These are phyloP conservation scores for Chionomys nivalis DNA, from an alignment of 2,113 vertebrate species.

Conservation along the genomic window DNA sequence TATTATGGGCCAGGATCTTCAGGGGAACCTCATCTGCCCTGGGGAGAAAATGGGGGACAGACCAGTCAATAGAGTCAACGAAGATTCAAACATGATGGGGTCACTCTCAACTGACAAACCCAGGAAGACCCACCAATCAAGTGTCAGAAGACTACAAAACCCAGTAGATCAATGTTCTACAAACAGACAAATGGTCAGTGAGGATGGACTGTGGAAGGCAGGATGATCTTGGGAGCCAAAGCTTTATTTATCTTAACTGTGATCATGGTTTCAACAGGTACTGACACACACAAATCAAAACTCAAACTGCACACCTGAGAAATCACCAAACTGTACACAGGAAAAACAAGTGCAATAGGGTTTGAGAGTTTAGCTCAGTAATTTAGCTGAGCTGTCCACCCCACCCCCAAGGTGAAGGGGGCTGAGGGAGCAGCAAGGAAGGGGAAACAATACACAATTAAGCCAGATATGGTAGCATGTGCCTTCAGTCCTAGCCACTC, in stretches of 20 bases:
- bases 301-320: neutral
- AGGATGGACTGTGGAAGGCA: accelerated
- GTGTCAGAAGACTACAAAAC: neutral
- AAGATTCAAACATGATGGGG: neutral
- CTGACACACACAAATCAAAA: neutral
- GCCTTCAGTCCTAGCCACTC: neutral
- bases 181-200: accelerated
- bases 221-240: accelerated
- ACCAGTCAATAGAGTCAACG: accelerated
- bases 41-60: neutral
- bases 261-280: too few relatives aligned
- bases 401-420: neutral
- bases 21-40: slow-evolving; percentile 97
- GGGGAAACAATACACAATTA: too few relatives aligned
- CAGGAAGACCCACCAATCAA: neutral
- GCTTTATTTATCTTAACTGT: neutral
- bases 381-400: neutral
- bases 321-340: neutral
- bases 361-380: neutral
- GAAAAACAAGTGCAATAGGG: neutral
- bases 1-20: slow-evolving; percentile 97
- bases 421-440: neutral
- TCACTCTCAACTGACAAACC: accelerated
- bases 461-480: neutral
- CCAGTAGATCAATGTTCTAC: too few relatives aligned